A percentile compares a stretch with the other conserved stretches of the same genome.
These are phyloP conservation scores for Apocheima hispidaria DNA, from an alignment of 2,888 invertebrate genomes.

Conservation along the genomic window DNA sequence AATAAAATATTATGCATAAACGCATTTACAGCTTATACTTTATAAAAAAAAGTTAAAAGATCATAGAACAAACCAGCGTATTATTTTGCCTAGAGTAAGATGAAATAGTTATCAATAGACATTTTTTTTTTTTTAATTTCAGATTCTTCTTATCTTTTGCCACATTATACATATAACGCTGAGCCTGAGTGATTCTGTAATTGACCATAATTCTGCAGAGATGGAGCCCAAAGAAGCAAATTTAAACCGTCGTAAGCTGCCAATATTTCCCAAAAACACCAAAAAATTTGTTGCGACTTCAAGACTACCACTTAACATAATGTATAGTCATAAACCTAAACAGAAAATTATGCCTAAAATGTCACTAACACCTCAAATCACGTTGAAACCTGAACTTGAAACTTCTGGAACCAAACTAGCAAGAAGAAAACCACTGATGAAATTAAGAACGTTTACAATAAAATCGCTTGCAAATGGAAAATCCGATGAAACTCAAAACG, in stretches of 20 bases:
- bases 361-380: constrained; percentile 47
- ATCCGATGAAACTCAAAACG: constrained; percentile 16
- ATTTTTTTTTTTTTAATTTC: constrained; percentile 3
- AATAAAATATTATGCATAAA: no score
- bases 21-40: no score
- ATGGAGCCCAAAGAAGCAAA: neutral
- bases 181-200: neutral
- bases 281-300: constrained; percentile 51
- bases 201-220: neutral
- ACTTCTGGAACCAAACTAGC: constrained; percentile 5
- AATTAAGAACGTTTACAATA: constrained; percentile 30
- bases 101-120: no score
- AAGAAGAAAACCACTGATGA: constrained; percentile 36
- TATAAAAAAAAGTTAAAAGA: no score
- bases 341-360: constrained; percentile 39
- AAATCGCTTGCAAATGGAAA: constrained; percentile 18
- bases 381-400: constrained; percentile 19
- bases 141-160: constrained; percentile 11
- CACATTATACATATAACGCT: neutral
- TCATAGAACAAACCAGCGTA: no score
- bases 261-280: constrained; percentile 53
- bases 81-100: neutral
- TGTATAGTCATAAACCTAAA: constrained; percentile 16
- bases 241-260: constrained; percentile 43
- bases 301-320: constrained; percentile 35